Percentiles rank a stretch among this genome's conserved stretches.
Conservation (phyloP, 2,113 vertebrate genomes). For the Apeltes quadracus region DNA sequence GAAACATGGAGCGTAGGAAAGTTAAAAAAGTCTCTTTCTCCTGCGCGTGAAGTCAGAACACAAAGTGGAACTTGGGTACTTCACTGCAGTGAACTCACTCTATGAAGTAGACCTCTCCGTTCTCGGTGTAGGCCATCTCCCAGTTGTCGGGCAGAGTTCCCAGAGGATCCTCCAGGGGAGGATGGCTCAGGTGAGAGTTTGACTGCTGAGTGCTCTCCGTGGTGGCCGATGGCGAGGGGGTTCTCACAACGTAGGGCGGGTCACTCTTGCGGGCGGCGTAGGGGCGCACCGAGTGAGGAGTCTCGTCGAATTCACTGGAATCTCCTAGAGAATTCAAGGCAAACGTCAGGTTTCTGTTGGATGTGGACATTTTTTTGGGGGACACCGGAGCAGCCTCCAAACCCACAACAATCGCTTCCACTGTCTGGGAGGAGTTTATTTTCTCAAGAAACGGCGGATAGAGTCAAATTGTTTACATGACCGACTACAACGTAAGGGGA, state of each 20-base stretch:
- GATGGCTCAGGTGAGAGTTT: constrained; percentile 92
- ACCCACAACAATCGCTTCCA: not conserved
- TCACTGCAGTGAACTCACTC: constrained; percentile 83
- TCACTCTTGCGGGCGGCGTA: constrained; percentile 78
- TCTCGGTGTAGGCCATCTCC: constrained; percentile 99
- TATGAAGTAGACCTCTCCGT: constrained; percentile 99
- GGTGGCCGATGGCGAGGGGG: constrained; percentile 87
- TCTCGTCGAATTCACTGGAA: constrained; percentile 94
- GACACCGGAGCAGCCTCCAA: not conserved
- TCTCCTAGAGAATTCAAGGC: constrained; percentile 80
- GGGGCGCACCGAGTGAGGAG: constrained; percentile 71
- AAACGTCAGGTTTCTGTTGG: not conserved
- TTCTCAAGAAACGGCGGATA: not conserved
- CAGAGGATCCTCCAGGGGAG: constrained; percentile 92
- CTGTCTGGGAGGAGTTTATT: not conserved
- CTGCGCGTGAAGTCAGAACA: not conserved
- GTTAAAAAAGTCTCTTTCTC: no score
- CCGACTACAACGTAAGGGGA: not conserved
- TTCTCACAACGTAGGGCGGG: constrained; percentile 76
- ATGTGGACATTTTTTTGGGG: not conserved
- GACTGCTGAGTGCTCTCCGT: constrained; percentile 97
- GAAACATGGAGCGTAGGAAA: not conserved
- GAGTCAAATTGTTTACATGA: not conserved
- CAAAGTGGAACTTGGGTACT: not conserved
- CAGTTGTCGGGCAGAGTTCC: constrained; percentile 98